These are phyloP conservation scores for Tetrax tetrax DNA, from an alignment of 2,113 vertebrate genomes.

Conservation along the genomic window DNA sequence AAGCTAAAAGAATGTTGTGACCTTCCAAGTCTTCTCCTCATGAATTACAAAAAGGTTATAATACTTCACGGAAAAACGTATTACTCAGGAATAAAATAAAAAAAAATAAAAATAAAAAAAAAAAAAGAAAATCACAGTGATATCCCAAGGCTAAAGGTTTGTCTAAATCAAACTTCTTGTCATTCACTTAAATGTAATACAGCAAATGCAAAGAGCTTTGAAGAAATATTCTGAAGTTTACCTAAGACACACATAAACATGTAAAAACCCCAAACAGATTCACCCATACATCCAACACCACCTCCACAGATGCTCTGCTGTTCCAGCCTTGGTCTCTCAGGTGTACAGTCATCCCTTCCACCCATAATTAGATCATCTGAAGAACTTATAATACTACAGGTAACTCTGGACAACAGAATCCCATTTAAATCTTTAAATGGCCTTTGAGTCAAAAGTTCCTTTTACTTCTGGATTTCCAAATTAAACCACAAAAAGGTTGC, in stretches of 20 bases:
- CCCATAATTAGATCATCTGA: not conserved
- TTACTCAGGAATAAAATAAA: not conserved
- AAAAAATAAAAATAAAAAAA: not conserved
- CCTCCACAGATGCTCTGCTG: accelerated
- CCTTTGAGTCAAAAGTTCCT: not conserved
- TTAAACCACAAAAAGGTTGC: not conserved
- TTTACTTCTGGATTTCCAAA: not conserved
- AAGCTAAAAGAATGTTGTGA: not conserved
- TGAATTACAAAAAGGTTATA: not conserved
- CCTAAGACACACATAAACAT: not conserved
- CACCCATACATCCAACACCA: not conserved
- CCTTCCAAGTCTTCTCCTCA: not conserved
- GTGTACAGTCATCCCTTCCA: not conserved
- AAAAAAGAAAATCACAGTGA: not conserved
- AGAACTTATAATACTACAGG: not conserved
- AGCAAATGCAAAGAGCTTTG: not conserved
- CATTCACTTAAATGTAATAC: not conserved
- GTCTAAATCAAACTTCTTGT: not conserved
- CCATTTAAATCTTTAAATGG: not conserved
- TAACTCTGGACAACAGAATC: not conserved
- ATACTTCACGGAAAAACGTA: not conserved
- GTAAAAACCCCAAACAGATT: not conserved
- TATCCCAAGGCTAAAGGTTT: not conserved
- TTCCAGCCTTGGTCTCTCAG: not conserved
- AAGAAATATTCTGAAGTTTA: not conserved